Evolutionary conservation across 1,140 invertebrate species (phyloP).

Genomic region (Pseudoatta argentina): DNA sequence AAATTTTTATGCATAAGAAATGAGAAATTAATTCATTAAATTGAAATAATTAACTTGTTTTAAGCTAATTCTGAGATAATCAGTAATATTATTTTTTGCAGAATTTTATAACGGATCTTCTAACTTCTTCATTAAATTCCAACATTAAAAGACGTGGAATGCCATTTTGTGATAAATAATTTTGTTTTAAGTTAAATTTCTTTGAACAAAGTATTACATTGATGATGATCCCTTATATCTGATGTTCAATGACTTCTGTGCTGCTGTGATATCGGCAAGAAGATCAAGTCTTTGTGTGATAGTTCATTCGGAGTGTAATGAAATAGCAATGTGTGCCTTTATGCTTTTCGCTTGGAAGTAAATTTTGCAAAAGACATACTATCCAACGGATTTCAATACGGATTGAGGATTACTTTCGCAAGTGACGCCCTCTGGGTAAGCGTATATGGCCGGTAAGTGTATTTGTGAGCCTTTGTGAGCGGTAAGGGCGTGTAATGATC

Average conservation of each 20-base stretch:
- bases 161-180: conserved; percentile 37
- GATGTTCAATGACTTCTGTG: conserved; percentile 15
- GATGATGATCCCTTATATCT: conserved; percentile 33
- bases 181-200: conserved; percentile 7
- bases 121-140: not conserved
- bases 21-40: not conserved
- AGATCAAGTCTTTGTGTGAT: conserved; percentile 24
- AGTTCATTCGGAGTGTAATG: conserved; percentile 18
- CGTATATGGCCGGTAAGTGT: conserved; percentile 59
- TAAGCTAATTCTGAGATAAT: no score
- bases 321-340: conserved; percentile 28
- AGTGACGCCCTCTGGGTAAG: conserved; percentile 44
- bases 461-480: not conserved
- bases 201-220: conserved; percentile 9
- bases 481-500: conserved; percentile 14
- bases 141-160: not conserved
- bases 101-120: not conserved
- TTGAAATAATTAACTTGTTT: not conserved
- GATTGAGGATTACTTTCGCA: conserved; percentile 54
- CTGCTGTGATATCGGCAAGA: conserved; percentile 33
- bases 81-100: not conserved
- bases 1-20: no score
- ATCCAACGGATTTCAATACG: conserved; percentile 34
- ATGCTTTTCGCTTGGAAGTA: conserved; percentile 11
- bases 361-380: conserved; percentile 15